Conservation (phyloP, 1,140 invertebrate species). For the Bicyclus anynana region DNA sequence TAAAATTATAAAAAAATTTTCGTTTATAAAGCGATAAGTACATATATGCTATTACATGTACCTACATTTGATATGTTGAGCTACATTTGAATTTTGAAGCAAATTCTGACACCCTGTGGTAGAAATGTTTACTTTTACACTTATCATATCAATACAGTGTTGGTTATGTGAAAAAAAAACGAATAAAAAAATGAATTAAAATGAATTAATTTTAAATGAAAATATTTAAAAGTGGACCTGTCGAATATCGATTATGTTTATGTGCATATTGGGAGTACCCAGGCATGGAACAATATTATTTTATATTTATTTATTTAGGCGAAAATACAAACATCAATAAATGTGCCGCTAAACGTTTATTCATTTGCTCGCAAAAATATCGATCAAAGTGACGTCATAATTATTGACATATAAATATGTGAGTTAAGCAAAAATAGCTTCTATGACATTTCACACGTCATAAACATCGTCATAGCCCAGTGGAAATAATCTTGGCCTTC, state of each 20-base stretch:
- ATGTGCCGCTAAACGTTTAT: neutral
- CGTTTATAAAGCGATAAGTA: too few species aligned
- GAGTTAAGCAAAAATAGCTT: too few species aligned
- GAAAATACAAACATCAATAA: neutral
- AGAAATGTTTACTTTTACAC: constrained; percentile 4
- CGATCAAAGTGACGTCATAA: too few species aligned
- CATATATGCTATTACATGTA: too few species aligned
- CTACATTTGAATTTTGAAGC: neutral
- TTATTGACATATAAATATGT: too few species aligned
- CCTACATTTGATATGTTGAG: neutral
- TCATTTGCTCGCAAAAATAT: too few species aligned
- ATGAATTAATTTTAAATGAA: constrained; percentile 11
- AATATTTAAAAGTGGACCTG: constrained; percentile 37
- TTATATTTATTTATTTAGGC: neutral
- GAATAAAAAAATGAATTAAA: constrained; percentile 4
- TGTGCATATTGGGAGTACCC: constrained; percentile 4
- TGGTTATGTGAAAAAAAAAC: constrained; percentile 1
- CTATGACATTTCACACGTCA: too few species aligned
- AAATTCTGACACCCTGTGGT: neutral
- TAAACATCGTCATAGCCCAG: too few species aligned
- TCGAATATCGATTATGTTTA: neutral
- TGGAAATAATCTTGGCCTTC: too few species aligned
- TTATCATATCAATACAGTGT: constrained; percentile 4
- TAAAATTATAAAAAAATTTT: too few species aligned
- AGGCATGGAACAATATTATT: constrained; percentile 6